Evolutionary conservation across 2,797 vertebrate species (phyloP).

Genomic region (Mionectes olivaceus): DNA sequence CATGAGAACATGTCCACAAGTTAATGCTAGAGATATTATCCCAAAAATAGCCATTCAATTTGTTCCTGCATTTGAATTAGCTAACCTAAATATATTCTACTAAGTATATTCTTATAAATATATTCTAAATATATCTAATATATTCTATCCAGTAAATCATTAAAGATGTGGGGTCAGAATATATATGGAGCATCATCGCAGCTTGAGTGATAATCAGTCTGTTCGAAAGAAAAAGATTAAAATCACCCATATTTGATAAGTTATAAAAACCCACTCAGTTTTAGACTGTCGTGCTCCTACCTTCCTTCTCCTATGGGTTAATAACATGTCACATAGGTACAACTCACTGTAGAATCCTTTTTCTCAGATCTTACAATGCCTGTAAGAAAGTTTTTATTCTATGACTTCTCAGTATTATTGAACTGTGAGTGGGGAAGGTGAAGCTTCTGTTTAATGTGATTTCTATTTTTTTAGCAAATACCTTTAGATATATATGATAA

Average conservation of each 20-base stretch:
- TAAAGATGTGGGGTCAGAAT: neutral
- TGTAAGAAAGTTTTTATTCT: neutral
- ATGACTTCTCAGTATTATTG: neutral
- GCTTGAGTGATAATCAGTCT: neutral
- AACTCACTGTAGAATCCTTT: neutral
- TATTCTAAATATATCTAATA: neutral
- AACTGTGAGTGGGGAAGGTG: neutral
- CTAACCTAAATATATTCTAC: neutral
- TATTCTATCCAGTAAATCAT: neutral
- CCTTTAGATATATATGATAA: neutral
- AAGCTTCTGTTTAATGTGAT: neutral
- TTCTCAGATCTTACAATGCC: neutral
- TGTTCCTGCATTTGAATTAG: conserved; percentile 6
- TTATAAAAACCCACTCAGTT: neutral
- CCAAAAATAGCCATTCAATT: neutral
- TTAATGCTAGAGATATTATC: neutral
- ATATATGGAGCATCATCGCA: neutral
- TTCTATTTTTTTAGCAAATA: neutral
- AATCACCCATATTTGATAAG: neutral
- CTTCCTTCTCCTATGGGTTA: neutral
- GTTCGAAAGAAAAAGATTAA: conserved; percentile 24
- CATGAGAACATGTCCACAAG: neutral
- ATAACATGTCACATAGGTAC: neutral
- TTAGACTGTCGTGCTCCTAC: neutral
- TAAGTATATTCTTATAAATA: neutral